Conservation (phyloP, 2,113 vertebrate species). For the Zosterops japonicus region DNA sequence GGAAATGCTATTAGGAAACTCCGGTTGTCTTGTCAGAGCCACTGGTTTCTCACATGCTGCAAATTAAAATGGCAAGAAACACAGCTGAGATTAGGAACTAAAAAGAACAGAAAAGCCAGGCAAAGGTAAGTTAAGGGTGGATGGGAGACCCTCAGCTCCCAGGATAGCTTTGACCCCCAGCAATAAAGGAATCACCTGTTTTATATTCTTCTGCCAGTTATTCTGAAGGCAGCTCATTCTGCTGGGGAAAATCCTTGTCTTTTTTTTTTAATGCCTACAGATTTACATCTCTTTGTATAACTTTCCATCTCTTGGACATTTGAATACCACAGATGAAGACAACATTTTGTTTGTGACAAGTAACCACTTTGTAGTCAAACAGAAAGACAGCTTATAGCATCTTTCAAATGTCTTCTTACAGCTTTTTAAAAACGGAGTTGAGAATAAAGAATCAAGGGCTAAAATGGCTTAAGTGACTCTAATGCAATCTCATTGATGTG, state of each 20-base stretch:
- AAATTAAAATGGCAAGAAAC: background rate
- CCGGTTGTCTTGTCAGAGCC: background rate
- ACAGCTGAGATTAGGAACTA: background rate
- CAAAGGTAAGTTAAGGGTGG: background rate
- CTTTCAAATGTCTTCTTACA: background rate
- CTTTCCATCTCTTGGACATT: constrained; percentile 36
- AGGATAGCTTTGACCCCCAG: background rate
- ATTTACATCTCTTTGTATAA: background rate
- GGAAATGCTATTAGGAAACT: background rate
- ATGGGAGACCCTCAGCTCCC: background rate
- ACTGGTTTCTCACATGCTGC: background rate
- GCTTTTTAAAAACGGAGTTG: background rate
- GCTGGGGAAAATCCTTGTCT: background rate
- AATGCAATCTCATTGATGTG: background rate
- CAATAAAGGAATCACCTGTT: background rate
- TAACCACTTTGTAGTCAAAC: background rate
- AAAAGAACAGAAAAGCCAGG: background rate
- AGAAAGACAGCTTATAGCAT: background rate
- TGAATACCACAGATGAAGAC: constrained; percentile 25
- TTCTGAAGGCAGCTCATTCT: background rate
- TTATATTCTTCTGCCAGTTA: background rate
- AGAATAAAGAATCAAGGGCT: constrained; percentile 9
- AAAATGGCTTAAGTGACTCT: background rate
- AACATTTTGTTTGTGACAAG: constrained; percentile 14
- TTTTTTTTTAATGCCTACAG: constrained; percentile 31